These are phyloP conservation scores for Pseudorectes ferrugineus DNA, from an alignment of 2,113 vertebrate genomes.

Conservation along the genomic window DNA sequence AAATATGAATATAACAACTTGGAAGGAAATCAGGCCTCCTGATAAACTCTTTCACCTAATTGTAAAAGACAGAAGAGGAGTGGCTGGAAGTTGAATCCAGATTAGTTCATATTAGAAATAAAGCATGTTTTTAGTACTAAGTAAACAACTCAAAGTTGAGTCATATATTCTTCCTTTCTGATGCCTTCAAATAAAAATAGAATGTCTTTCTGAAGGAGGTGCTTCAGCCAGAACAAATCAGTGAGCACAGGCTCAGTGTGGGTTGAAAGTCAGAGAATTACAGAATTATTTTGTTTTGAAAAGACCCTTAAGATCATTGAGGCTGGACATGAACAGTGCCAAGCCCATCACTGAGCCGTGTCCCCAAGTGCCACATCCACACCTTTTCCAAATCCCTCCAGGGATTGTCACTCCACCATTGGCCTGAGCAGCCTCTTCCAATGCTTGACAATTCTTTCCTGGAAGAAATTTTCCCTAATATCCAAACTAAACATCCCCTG, in stretches of 20 bases:
- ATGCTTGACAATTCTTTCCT: rapidly evolving
- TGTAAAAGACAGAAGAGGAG: background rate
- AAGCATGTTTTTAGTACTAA: background rate
- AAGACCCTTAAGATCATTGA: rapidly evolving
- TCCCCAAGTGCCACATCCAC: background rate
- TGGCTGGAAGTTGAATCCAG: background rate
- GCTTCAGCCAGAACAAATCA: background rate
- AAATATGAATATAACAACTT: background rate
- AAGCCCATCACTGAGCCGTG: background rate
- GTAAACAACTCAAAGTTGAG: background rate
- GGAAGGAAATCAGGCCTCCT: background rate
- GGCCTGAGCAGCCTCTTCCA: background rate
- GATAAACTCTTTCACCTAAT: background rate
- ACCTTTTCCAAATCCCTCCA: background rate
- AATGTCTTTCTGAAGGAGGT: background rate
- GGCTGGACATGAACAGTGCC: background rate
- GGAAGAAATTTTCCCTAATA: background rate
- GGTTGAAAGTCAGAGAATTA: background rate
- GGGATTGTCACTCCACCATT: rapidly evolving
- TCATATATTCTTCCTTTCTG: background rate
- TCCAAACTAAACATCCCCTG: background rate
- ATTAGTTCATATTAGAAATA: background rate
- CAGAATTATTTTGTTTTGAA: background rate
- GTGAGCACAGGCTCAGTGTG: background rate
- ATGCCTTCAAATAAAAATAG: background rate